Percentiles rank a stretch among this genome's conserved stretches.
Evolutionary conservation across 2,113 vertebrate species (phyloP).

Genomic region (Thalassarche chlororhynchos): DNA sequence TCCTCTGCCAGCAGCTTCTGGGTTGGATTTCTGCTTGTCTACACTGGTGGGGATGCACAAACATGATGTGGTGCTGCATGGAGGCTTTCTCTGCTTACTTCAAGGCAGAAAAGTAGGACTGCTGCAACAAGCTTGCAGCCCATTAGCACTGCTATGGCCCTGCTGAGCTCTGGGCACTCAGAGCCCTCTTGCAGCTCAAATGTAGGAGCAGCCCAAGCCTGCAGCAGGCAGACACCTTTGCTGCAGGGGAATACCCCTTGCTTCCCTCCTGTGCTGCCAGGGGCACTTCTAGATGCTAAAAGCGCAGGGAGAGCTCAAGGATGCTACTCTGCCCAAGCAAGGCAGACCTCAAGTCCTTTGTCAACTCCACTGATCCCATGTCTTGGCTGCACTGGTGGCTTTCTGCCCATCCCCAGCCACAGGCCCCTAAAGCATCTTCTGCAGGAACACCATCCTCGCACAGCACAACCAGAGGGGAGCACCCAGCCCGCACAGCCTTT

Average conservation of each 20-base stretch:
- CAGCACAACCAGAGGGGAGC: not conserved
- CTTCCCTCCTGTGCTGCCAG: not conserved
- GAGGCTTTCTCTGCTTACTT: not conserved
- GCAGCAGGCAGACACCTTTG: not conserved
- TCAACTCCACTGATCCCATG: not conserved
- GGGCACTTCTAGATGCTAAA: not conserved
- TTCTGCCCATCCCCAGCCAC: not conserved
- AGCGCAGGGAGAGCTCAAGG: not conserved
- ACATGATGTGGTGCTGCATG: fast-evolving
- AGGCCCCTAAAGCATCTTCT: not conserved
- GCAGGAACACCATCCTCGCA: not conserved
- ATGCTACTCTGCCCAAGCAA: not conserved
- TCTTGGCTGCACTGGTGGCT: not conserved
- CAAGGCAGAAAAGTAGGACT: not conserved
- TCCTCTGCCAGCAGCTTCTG: not conserved
- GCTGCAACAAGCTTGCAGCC: not conserved
- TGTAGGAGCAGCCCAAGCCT: not conserved
- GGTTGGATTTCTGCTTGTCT: not conserved
- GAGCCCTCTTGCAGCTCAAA: not conserved
- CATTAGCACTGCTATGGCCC: not conserved
- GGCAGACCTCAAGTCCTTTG: not conserved
- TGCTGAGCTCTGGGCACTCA: not conserved
- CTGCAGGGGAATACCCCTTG: fast-evolving
- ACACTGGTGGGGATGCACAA: not conserved
- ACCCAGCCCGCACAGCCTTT: not conserved